phyloP scores from a whole-genome alignment of 2,888 invertebrate genomes.

The Drosophila fulvimacula region DNA sequence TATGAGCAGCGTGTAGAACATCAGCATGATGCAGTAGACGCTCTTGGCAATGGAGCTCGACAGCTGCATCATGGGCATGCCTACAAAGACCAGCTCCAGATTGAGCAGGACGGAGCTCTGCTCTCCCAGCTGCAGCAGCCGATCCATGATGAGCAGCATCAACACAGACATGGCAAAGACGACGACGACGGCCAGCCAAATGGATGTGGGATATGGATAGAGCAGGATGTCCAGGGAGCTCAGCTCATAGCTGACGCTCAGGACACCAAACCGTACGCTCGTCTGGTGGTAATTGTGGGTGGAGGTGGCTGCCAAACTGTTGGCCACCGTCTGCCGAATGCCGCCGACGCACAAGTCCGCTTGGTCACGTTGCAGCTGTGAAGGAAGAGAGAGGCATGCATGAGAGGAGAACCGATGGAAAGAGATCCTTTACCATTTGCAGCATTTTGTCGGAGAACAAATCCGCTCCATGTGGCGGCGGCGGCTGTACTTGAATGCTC shows the following conservation, averaged over 20 bases:
- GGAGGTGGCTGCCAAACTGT: constrained; percentile 46
- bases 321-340: constrained; percentile 52
- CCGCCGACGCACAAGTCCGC: constrained; percentile 68
- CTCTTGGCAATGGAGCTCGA: constrained; percentile 45
- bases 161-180: constrained; percentile 39
- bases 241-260: constrained; percentile 44
- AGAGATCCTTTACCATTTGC: constrained; percentile 58
- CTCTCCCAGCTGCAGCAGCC: constrained; percentile 25
- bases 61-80: constrained; percentile 50
- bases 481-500: constrained; percentile 32
- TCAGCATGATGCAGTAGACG: constrained; percentile 50
- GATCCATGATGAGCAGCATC: constrained; percentile 37
- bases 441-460: constrained; percentile 41
- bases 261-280: constrained; percentile 50
- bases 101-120: constrained; percentile 24
- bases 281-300: constrained; percentile 70
- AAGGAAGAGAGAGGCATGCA: not conserved
- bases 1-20: constrained; percentile 66
- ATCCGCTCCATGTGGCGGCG: constrained; percentile 5
- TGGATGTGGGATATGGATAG: constrained; percentile 56
- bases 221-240: constrained; percentile 57
- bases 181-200: constrained; percentile 53
- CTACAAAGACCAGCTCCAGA: constrained; percentile 54
- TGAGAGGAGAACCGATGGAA: not conserved
- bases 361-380: constrained; percentile 41